These are phyloP conservation scores for Zaprionus nigranus DNA, from an alignment of 1,140 invertebrate genomes.

Conservation along the genomic window DNA sequence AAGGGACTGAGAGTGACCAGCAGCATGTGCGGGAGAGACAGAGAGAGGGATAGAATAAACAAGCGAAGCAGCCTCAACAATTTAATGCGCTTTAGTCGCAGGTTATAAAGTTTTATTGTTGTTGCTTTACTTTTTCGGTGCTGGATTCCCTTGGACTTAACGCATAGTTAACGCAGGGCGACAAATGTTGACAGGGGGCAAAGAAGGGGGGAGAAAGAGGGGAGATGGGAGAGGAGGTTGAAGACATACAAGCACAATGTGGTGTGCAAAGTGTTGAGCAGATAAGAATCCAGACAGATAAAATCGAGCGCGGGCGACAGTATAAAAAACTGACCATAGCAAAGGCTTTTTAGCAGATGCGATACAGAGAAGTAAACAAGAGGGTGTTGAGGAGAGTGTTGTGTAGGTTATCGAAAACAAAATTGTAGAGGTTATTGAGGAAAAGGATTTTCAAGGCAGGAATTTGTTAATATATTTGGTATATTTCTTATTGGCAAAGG, in stretches of 20 bases:
- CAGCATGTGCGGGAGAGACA: not conserved
- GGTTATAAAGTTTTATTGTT: slow-evolving; percentile 52
- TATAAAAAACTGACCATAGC: slow-evolving; percentile 2
- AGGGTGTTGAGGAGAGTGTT: not conserved
- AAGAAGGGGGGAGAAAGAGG: not conserved
- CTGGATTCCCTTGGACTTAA: slow-evolving; percentile 53
- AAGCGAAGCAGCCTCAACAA: slow-evolving; percentile 15
- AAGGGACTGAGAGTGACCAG: slow-evolving; percentile 30
- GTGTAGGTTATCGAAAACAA: not conserved
- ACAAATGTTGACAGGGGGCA: not conserved
- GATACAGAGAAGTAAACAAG: not conserved
- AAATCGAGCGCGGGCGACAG: not conserved
- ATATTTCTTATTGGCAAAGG: not conserved
- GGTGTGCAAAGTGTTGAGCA: not conserved
- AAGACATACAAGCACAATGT: not conserved
- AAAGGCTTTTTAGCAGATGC: not conserved
- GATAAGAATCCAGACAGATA: slow-evolving; percentile 7
- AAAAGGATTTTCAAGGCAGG: not conserved
- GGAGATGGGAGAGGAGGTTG: slow-evolving; percentile 29
- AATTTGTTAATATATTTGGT: not conserved
- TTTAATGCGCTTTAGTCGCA: slow-evolving; percentile 56
- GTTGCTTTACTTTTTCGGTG: slow-evolving; percentile 5
- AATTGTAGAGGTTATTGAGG: not conserved
- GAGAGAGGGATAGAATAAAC: not conserved
- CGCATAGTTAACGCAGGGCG: slow-evolving; percentile 47